Base-by-base conservation (phyloP, 2,888 invertebrate genomes). In the Drosophila ustulata region DNA sequence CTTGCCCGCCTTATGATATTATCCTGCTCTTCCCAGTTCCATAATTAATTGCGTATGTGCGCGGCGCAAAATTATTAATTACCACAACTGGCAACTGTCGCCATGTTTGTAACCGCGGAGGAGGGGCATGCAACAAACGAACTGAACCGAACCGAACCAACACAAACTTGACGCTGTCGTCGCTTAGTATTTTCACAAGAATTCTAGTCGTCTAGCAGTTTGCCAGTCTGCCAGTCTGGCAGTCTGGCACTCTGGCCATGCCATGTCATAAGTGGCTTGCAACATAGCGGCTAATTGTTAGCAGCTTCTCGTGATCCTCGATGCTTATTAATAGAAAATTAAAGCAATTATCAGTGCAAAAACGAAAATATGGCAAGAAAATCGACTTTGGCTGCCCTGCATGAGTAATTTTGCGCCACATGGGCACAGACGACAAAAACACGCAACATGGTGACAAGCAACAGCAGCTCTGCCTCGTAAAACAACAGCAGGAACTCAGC, bases 21-120 rank as follows among this genome's bases (percentile, higher is more conserved):
- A n/a, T 4, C 7, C 1, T 28, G 3, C 55, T 32, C 26, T 9
- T 43, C 52, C 58, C 49, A 62, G 65, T 56, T 51, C 52, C 84
- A 90, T 89, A 92, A 91, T 92, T 91, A 91, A 91, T 92, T 89
- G 91, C 89, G 91, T 84, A 88, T 91, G 90, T 85, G 84, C 84
- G 79, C 90, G 67, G 63, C 75, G 73, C 75, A 89, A 89, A 90
- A 91, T 91, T 92, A 92, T 91, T 91, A 91, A 92, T 91, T 91
- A 90, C 90, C 86, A 88, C 86, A 87, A 87, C 90, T 87, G 86
- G 83, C 85, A 85, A 86, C 89, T 90, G 85, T 86, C 85, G 85
- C 85, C 85, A 85, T 89, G 85, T 85, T 86, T 82, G 88, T 82
- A 71, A 77, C 67, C 52, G 47, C 61, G 45, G 26, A 28, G 58